A percentile compares a stretch with the other conserved stretches of the same genome.
These are phyloP conservation scores for Staurois parvus DNA, from an alignment of 2,797 vertebrate genomes.

Conservation along the genomic window DNA sequence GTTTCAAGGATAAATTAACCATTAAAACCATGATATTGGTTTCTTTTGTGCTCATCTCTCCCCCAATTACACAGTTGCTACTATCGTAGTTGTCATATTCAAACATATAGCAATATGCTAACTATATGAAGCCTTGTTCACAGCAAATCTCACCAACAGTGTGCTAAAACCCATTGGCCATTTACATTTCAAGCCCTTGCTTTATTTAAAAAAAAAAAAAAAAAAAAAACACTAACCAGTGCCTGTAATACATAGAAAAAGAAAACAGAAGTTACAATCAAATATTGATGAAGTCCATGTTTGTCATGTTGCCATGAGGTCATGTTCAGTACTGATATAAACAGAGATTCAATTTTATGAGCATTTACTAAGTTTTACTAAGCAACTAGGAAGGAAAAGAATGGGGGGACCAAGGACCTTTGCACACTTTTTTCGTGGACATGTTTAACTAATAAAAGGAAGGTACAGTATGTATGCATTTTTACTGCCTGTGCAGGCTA, in stretches of 20 bases:
- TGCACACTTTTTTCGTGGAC: no score
- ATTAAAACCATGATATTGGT: slow-evolving; percentile 44
- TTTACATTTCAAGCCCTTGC: slow-evolving; percentile 46
- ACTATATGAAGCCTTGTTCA: slow-evolving; percentile 37
- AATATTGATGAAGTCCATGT: no score
- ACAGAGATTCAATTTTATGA: no score
- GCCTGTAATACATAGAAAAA: background rate
- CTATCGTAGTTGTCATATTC: slow-evolving; percentile 13
- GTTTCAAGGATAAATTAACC: slow-evolving; percentile 1
- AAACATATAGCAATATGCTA: slow-evolving; percentile 11
- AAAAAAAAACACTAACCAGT: background rate
- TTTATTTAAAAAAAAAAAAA: no score
- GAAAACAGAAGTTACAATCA: background rate
- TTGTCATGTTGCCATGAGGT: no score
- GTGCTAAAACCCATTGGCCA: slow-evolving; percentile 41
- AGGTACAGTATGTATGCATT: no score
- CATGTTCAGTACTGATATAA: no score
- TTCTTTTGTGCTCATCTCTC: slow-evolving; percentile 26
- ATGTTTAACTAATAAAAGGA: no score
- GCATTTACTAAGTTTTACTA: no score
- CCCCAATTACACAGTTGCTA: slow-evolving; percentile 22
- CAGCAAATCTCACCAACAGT: slow-evolving; percentile 36
- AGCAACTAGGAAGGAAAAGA: no score
- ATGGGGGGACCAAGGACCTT: no score
- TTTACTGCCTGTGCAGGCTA: background rate